Evolutionary conservation across 2,888 invertebrate genomes (phyloP).

Genomic region (Eristalis arbustorum): DNA sequence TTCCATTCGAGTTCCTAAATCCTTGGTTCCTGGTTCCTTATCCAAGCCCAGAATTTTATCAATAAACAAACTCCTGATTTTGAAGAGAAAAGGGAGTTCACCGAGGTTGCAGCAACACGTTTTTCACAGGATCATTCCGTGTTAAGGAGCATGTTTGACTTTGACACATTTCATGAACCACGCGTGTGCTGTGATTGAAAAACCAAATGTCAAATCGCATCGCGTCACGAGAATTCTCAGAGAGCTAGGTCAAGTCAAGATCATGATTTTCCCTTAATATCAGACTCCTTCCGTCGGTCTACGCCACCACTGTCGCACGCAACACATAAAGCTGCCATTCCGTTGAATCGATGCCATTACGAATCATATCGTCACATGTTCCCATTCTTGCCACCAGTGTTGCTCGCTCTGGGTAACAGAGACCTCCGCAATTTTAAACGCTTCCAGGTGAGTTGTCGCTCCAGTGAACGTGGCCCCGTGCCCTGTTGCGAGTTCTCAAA

Average conservation of each 20-base stretch:
- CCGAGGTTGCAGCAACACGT: no score
- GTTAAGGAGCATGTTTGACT: no score
- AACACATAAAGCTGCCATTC: not conserved
- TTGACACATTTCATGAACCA: no score
- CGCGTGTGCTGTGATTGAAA: no score
- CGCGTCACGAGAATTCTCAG: no score
- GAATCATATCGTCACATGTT: not conserved
- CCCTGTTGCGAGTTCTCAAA: not conserved
- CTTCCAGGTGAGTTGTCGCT: not conserved
- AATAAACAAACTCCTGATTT: no score
- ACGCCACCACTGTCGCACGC: not conserved
- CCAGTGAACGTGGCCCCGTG: not conserved
- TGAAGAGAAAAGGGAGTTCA: no score
- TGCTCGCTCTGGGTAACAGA: not conserved
- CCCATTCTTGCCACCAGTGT: not conserved
- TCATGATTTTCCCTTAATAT: not conserved
- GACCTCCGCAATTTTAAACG: not conserved
- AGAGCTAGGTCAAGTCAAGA: not conserved
- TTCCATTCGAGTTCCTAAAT: no score
- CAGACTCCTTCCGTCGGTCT: not conserved
- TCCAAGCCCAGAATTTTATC: no score
- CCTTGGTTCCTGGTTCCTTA: no score
- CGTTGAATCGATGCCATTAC: not conserved
- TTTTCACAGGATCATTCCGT: no score
- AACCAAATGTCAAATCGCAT: no score